Conservation (phyloP, 2,797 vertebrate species). For the Gymnoscopelus microlampas region DNA sequence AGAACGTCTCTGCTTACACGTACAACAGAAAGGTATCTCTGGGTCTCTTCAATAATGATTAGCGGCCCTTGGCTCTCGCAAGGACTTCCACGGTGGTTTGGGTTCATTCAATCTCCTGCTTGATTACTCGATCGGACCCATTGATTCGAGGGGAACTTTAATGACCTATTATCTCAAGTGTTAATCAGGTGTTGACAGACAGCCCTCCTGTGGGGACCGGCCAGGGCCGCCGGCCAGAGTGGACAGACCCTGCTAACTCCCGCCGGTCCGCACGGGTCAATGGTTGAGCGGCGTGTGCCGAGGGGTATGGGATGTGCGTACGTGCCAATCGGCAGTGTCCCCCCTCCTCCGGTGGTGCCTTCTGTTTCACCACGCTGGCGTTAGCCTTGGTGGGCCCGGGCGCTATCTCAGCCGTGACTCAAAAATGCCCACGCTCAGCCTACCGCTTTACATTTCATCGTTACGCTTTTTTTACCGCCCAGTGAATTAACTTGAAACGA, state of each 20-base stretch:
- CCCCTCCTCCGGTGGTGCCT: slow-evolving; percentile 36
- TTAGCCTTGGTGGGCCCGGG: slow-evolving; percentile 37
- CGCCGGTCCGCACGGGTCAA: slow-evolving; percentile 41
- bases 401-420: slow-evolving; percentile 44
- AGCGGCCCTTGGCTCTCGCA: slow-evolving; percentile 58
- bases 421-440: slow-evolving; percentile 40
- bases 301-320: neutral
- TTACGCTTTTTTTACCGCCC: slow-evolving; percentile 54
- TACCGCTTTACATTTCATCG: slow-evolving; percentile 33
- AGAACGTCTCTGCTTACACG: slow-evolving; percentile 8
- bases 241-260: slow-evolving; percentile 55
- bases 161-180: slow-evolving; percentile 82
- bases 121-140: slow-evolving; percentile 79
- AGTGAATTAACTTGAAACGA: slow-evolving; percentile 58
- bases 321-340: slow-evolving; percentile 9
- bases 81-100: slow-evolving; percentile 58
- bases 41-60: slow-evolving; percentile 60
- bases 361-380: slow-evolving; percentile 44
- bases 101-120: slow-evolving; percentile 73
- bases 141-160: slow-evolving; percentile 80
- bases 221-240: slow-evolving; percentile 52
- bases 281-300: slow-evolving; percentile 31
- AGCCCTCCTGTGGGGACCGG: slow-evolving; percentile 61
- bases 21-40: slow-evolving; percentile 58
- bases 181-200: slow-evolving; percentile 81